phyloP scores from a whole-genome alignment of 1,140 invertebrate species.

The Saxidomus purpurata region DNA sequence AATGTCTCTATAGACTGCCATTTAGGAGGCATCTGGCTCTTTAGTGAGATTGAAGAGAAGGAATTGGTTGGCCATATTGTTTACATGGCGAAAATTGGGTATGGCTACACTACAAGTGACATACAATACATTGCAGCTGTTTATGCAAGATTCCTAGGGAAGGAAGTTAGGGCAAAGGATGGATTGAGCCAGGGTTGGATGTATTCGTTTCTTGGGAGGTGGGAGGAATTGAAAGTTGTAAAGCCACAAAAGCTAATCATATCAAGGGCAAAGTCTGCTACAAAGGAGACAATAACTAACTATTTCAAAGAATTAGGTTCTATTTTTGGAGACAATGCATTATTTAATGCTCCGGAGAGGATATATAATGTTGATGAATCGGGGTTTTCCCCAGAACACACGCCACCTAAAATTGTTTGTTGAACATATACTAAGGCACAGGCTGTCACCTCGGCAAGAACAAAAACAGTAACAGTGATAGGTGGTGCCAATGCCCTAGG shows the following conservation, averaged over 20 bases:
- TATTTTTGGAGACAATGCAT: not conserved
- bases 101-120: not conserved
- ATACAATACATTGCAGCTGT: not conserved
- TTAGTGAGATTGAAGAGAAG: not conserved
- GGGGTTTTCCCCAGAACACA: not conserved
- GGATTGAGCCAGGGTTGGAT: not conserved
- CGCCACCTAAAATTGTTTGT: not conserved
- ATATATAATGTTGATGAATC: not conserved
- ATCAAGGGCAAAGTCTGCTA: not conserved
- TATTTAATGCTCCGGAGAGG: not conserved
- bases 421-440: not conserved
- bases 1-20: not conserved
- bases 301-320: not conserved
- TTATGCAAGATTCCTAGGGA: not conserved
- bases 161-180: not conserved
- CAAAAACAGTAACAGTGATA: conserved; percentile 42
- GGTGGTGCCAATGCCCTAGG: conserved; percentile 47
- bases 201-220: not conserved
- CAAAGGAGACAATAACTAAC: not conserved
- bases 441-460: conserved; percentile 3
- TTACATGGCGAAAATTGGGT: not conserved
- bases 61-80: not conserved
- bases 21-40: not conserved
- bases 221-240: not conserved
- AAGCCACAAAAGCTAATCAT: not conserved